Base-by-base conservation (phyloP, 2,888 invertebrate genomes). In the Amitus sp. region DNA sequence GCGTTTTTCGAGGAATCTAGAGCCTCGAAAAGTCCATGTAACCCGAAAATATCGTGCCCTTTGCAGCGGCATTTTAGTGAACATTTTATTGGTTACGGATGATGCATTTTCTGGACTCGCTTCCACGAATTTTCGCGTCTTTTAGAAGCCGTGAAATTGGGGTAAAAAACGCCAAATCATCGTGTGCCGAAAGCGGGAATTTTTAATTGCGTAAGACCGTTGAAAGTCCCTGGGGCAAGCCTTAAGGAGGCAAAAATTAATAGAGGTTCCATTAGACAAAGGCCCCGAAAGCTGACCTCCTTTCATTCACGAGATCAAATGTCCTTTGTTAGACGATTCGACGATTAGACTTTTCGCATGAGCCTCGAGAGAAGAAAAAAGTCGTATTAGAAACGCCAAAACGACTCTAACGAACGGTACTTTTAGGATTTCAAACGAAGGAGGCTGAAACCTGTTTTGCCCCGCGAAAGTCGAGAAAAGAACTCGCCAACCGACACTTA, bases 261-360 rank as follows among this genome's bases (percentile, higher is more conserved):
- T 33, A 33, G 33, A 33, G 33, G 33, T 33, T 27, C 28, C 28
- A 33, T 33, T 33, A 33, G 12, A 33, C 33, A 33, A 33, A 33
- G 12, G 33, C 33, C 33, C 33, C 33, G 10, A 33, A 33, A 33
- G 33, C 33, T 33, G 33, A 33, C 33, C 33, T 33, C 33, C 9
- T 33, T 33, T 33, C 33, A 33, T 33, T 33, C 33, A 33, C 33
- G n/a, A 33, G 12, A 33, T 33, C 33, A 33, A 9, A 33, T 12
- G 33, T 33, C 12, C 33, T 33, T 33, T 33, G 33, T 33, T 33
- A 6, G 33, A n/a, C 33, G n/a, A 33, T 10, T 33, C n/a, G 33
- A 33, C 33, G 33, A 33, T 33, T 33, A 33, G 9, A 33, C 33
- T 33, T 33, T 33, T 33, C 33, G 33, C 33, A 33, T 33, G 3